Base-by-base conservation (phyloP, 2,888 invertebrate genomes). In the Pandemis heparana region DNA sequence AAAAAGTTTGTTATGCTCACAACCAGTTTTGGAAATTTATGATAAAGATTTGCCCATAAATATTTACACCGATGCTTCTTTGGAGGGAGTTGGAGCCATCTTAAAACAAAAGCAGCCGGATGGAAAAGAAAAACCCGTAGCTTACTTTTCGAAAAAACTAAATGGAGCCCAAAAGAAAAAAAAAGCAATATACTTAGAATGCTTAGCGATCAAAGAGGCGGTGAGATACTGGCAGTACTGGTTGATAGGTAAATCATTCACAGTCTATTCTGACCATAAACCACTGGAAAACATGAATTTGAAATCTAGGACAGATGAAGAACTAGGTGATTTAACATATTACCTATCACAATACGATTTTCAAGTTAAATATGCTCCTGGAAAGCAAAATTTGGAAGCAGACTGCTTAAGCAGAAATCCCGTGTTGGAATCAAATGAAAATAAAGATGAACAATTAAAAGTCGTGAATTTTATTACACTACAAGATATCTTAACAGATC, bases 61-160 rank as follows among this genome's bases (percentile, higher is more conserved):
- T 9, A 62, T 62, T 8, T 62, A 62, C n/a, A 62, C 43, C 9
- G 62, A 62, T 43, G 62, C 62, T n/a, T 18, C 18, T 0, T 10
- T 62, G 7, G n/a, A 62, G 18, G 62, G 62, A 9, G 10, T 62
- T 12, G 62, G 62, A 18, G 62, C 59, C 2, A 23, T 68, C 2
- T 14, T 60, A 8, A 68, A 68, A 60, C 60, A 68, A 46, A 23
- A 32, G 18, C 60, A 71, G 18, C 1, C n/a, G 6, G 60, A 66
- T n/a, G 60, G 48, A 39, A 48, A 66, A 32, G 61, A 61, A 12
- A 71, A 66, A 41, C 79, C 78, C 12, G 75, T 74, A 7, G 77
- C 77, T 23, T 75, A 71, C 41, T 75, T 77, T 51, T 77, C 71
- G 7, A 75, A 63, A 68, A 75, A 75, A 67, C 32, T 77, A 48